Evolutionary conservation across 2,113 vertebrate genomes (phyloP), one percentile per base, ranked within the genome.

Genomic region (Notarius lentiginosus): DNA sequence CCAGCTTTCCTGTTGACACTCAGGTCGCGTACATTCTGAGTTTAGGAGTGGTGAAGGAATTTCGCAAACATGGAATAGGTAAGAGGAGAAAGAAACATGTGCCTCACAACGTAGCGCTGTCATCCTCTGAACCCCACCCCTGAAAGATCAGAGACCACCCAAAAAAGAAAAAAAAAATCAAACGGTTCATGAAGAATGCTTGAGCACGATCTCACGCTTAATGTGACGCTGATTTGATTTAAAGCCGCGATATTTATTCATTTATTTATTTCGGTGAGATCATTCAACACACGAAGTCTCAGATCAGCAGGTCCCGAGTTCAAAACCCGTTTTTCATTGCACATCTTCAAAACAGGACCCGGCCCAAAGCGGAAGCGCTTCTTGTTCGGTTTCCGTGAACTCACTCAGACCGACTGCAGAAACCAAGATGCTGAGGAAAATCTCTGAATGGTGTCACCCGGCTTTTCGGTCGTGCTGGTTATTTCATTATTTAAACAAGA

Each of bases 1-100:
- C 98, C 93, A 97, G 91, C 92, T 99, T 99, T 91, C 97, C 98
- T 73, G 94, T 98, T 91, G 98, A 99, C 90, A 99, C 98, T 87
- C 98, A 99, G 92, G 98, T 99, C 83, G 98, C 98, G 6, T 99
- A 99, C 95, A 99, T 99, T 91, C 94, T 99, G 83, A 99, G 98
- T 89, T 96, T 99, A 89, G 98, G 98, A 86, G 98, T 99, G 89
- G 97, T 99, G 90, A 99, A 99, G 93, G 98, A 99, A 63, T 99
- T 99, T 95, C 95, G 98, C 80, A 99, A 99, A 92, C 98, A 99
- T 30, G 98, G 98, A 92, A 98, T 99, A 93, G 98, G 98, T 99
- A 96, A 95, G 94, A 49, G 27, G 30, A 12, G 22, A n/a, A 76
- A 76, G 22, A 5, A 49, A 75, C 20, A 49, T 27, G 7, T 68